Evolutionary conservation across 2,888 invertebrate genomes (phyloP).

Genomic region (Ditula angustiorana): DNA sequence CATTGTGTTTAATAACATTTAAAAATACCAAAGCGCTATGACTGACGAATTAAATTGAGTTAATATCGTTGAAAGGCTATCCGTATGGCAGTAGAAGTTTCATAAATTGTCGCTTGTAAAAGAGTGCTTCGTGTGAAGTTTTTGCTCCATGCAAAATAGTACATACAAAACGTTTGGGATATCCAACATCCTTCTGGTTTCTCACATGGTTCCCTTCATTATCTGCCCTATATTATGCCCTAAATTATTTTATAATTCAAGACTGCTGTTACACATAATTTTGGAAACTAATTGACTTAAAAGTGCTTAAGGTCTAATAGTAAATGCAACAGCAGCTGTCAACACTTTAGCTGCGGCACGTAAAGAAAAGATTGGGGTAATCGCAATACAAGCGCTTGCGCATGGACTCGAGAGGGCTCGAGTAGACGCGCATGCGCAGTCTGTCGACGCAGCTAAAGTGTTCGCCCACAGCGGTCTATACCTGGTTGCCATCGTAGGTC

Average conservation of each 20-base stretch:
- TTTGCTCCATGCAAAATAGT: conserved; percentile 94
- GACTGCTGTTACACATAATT: conserved; percentile 47
- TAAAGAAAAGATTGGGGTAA: conserved; percentile 38
- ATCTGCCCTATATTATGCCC: conserved; percentile 51
- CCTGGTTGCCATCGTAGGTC: conserved; percentile 99
- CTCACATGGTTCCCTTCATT: conserved; percentile 91
- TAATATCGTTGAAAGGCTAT: conserved; percentile 44
- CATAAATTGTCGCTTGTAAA: conserved; percentile 44
- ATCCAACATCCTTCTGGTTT: conserved; percentile 79
- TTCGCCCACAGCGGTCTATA: conserved; percentile 71
- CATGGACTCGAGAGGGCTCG: conserved; percentile 34
- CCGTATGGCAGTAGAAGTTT: conserved; percentile 67
- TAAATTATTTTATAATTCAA: conserved; percentile 45
- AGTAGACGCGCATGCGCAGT: conserved; percentile 33
- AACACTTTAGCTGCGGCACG: conserved; percentile 40
- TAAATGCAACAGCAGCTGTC: conserved; percentile 36
- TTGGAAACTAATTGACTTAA: conserved; percentile 44
- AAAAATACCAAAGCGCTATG: conserved; percentile 24
- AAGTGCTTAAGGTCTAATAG: conserved; percentile 28
- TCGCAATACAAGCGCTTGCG: conserved; percentile 37
- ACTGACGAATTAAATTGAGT: not conserved
- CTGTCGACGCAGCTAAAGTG: conserved; percentile 39
- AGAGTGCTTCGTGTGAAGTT: conserved; percentile 62
- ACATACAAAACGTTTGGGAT: conserved; percentile 87
- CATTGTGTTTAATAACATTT: not conserved